Evolutionary conservation across 2,888 invertebrate species (phyloP).

Genomic region (Scaptomyza reducta): DNA sequence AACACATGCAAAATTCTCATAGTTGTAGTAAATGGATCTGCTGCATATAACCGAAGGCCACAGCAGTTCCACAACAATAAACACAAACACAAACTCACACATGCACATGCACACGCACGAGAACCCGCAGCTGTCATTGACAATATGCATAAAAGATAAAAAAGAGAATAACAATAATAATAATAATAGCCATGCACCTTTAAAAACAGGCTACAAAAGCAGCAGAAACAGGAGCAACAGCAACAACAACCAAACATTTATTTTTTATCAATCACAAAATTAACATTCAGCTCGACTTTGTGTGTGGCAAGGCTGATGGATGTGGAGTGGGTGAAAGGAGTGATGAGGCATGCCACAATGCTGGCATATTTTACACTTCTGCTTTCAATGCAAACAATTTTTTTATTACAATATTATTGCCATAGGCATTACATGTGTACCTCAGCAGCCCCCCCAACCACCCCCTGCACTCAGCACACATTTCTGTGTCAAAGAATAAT

Average conservation of each 20-base stretch:
- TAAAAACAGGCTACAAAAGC: conserved; percentile 32
- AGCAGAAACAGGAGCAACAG: conserved; percentile 13
- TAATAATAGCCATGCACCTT: conserved; percentile 50
- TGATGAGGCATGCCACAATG: conserved; percentile 38
- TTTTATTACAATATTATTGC: conserved; percentile 64
- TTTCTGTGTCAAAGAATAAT: conserved; percentile 22
- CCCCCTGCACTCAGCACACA: background rate
- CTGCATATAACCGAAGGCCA: conserved; percentile 44
- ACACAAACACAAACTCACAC: conserved; percentile 16
- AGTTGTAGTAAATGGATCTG: conserved; percentile 19
- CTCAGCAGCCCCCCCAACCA: too few relatives aligned
- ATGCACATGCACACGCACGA: conserved; percentile 13
- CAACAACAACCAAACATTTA: conserved; percentile 62
- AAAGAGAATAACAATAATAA: conserved; percentile 25
- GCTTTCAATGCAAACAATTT: conserved; percentile 64
- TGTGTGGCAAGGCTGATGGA: conserved; percentile 34
- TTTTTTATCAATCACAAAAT: conserved; percentile 78
- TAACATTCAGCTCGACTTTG: conserved; percentile 66
- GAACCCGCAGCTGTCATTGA: conserved; percentile 58
- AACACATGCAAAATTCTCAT: conserved; percentile 29
- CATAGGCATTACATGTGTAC: conserved; percentile 38
- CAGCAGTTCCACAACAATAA: conserved; percentile 41
- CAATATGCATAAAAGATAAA: conserved; percentile 26
- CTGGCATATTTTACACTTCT: conserved; percentile 67
- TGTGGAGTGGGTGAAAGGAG: background rate